Percentiles rank a stretch among this genome's conserved stretches.
Conservation (phyloP, 1,140 invertebrate genomes). For the Mizuhopecten yessoensis region DNA sequence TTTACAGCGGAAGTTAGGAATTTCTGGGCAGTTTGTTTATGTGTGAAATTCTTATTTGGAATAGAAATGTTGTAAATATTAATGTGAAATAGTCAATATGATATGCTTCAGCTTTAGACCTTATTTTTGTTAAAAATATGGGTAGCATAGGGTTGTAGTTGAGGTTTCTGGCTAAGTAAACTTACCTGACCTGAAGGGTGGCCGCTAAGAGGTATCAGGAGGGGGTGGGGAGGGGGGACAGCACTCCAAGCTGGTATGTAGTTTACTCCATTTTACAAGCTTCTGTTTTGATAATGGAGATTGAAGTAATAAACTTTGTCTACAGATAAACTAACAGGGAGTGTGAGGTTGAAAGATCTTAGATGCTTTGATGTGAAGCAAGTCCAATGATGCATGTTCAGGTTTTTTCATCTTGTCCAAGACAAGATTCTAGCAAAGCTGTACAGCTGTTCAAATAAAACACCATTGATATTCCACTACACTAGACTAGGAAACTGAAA, state of each 20-base stretch:
- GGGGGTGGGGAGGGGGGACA: not conserved
- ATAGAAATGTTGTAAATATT: constrained; percentile 45
- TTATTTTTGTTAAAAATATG: constrained; percentile 30
- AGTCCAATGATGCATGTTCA: constrained; percentile 9
- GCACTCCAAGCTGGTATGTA: not conserved
- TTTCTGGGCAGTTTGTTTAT: constrained; percentile 58
- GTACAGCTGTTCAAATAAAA: constrained; percentile 28
- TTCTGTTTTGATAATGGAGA: constrained; percentile 34
- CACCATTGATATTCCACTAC: not conserved
- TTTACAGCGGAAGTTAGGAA: constrained; percentile 57
- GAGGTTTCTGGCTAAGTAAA: not conserved
- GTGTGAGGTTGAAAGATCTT: constrained; percentile 37
- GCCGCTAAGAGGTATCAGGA: no score
- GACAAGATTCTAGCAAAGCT: not conserved
- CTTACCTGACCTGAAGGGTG: not conserved
- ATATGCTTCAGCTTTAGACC: not conserved
- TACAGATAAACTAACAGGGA: not conserved
- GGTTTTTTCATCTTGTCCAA: constrained; percentile 29
- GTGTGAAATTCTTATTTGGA: constrained; percentile 59
- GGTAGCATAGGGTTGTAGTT: not conserved
- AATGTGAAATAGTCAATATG: constrained; percentile 20
- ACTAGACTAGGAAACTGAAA: constrained; percentile 8
- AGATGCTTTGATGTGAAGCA: constrained; percentile 32
- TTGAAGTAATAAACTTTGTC: constrained; percentile 39
- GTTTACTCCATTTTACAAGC: constrained; percentile 33